Conservation (phyloP, 2,797 vertebrate genomes). For the Gambusia yucatana region DNA sequence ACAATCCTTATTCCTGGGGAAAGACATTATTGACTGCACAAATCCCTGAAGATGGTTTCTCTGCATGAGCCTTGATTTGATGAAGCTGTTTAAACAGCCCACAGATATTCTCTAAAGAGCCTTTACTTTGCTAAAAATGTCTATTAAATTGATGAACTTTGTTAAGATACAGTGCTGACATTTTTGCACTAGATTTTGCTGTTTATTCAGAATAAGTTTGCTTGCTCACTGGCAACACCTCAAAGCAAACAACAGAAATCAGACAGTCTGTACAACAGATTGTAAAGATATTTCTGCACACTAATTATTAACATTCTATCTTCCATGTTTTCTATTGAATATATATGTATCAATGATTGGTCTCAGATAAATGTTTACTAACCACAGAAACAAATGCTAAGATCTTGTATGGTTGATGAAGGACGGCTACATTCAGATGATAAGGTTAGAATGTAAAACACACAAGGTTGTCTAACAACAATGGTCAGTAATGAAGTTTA, state of each 20-base stretch:
- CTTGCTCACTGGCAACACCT: constrained; percentile 30
- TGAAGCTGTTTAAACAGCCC: constrained; percentile 20
- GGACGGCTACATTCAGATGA: neutral
- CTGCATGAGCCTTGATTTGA: constrained; percentile 15
- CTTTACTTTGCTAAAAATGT: constrained; percentile 23
- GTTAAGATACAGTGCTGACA: constrained; percentile 21
- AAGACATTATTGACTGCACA: constrained; percentile 13
- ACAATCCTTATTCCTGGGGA: neutral
- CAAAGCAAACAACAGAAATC: constrained; percentile 34
- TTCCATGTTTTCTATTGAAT: too few species aligned
- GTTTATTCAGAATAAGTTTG: constrained; percentile 39
- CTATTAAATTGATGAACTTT: neutral
- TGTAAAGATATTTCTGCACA: too few species aligned
- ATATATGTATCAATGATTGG: constrained; percentile 18
- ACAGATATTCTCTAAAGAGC: constrained; percentile 13
- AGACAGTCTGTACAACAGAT: constrained; percentile 24
- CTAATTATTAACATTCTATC: too few species aligned
- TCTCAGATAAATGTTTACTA: constrained; percentile 49
- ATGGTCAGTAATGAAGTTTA: constrained; percentile 23
- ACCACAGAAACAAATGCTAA: constrained; percentile 42
- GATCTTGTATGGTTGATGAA: constrained; percentile 16
- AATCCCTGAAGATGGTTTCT: constrained; percentile 4
- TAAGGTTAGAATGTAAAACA: neutral
- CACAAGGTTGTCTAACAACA: neutral
- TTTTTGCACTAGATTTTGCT: constrained; percentile 24